phyloP scores from a whole-genome alignment of 2,797 vertebrate species.

The Artibeus lituratus region DNA sequence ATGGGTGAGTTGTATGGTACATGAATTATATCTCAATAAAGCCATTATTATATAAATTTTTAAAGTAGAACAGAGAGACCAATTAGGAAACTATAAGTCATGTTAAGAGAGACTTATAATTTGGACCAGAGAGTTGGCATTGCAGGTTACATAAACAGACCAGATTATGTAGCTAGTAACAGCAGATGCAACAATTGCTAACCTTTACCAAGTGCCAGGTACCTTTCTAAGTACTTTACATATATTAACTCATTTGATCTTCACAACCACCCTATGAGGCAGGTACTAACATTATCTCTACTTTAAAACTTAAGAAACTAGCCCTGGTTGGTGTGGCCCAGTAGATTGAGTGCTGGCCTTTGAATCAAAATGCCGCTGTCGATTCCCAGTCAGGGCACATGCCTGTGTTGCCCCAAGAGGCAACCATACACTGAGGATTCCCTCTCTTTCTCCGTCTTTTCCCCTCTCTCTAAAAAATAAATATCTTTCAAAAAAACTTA shows the following conservation, averaged over 20 bases:
- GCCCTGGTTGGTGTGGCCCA: too few relatives aligned
- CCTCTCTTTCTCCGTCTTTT: too few relatives aligned
- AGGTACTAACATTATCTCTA: neutral
- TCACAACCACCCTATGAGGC: neutral
- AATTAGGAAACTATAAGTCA: neutral
- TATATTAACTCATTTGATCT: neutral
- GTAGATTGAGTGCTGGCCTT: too few relatives aligned
- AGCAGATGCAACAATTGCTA: neutral
- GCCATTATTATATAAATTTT: neutral
- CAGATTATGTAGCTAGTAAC: neutral
- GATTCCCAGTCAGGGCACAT: too few relatives aligned
- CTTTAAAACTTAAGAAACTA: slow-evolving; percentile 1
- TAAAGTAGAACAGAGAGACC: neutral
- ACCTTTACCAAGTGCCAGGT: neutral
- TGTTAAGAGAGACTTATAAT: neutral
- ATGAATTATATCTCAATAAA: neutral
- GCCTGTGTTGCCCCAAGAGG: too few relatives aligned
- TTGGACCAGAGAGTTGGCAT: neutral
- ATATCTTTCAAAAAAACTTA: neutral
- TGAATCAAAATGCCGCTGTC: too few relatives aligned
- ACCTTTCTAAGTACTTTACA: neutral
- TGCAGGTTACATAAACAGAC: neutral
- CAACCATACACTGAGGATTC: too few relatives aligned
- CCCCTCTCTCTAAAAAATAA: too few relatives aligned
- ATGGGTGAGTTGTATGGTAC: neutral